phyloP scores from a whole-genome alignment of 1,140 invertebrate genomes.

The Daktulosphaira vitifoliae region DNA sequence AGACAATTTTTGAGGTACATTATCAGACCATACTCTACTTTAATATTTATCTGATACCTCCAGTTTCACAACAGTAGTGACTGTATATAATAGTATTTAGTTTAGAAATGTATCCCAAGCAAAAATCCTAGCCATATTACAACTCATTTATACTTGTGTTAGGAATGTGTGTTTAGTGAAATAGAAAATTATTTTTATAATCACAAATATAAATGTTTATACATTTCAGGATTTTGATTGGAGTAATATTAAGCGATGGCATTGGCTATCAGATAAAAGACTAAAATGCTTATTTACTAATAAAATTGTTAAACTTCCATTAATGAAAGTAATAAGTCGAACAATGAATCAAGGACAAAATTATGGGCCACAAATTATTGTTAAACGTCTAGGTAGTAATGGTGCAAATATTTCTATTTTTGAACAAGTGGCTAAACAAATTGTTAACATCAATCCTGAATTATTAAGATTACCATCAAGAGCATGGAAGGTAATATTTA shows the following conservation, averaged over 20 bases:
- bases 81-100: too few relatives aligned
- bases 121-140: too few relatives aligned
- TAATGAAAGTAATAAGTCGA: conserved; percentile 54
- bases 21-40: too few relatives aligned
- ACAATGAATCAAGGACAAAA: conserved; percentile 61
- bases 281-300: conserved; percentile 51
- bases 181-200: neutral
- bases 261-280: conserved; percentile 46
- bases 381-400: conserved; percentile 51
- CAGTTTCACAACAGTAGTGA: too few relatives aligned
- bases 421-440: conserved; percentile 55
- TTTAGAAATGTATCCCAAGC: too few relatives aligned
- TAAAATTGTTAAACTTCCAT: conserved; percentile 55
- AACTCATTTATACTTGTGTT: too few relatives aligned
- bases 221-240: conserved; percentile 42
- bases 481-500: conserved; percentile 51
- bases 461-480: conserved; percentile 54
- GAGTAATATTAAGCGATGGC: conserved; percentile 42
- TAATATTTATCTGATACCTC: too few relatives aligned
- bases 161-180: neutral
- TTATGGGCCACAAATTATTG: conserved; percentile 59
- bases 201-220: neutral
- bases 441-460: conserved; percentile 51
- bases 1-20: too few relatives aligned
- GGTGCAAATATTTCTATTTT: conserved; percentile 53